Percentiles rank a stretch among this genome's conserved stretches.
Conservation (phyloP, 2,888 invertebrate genomes). For the Eurytoma adleriae region DNA sequence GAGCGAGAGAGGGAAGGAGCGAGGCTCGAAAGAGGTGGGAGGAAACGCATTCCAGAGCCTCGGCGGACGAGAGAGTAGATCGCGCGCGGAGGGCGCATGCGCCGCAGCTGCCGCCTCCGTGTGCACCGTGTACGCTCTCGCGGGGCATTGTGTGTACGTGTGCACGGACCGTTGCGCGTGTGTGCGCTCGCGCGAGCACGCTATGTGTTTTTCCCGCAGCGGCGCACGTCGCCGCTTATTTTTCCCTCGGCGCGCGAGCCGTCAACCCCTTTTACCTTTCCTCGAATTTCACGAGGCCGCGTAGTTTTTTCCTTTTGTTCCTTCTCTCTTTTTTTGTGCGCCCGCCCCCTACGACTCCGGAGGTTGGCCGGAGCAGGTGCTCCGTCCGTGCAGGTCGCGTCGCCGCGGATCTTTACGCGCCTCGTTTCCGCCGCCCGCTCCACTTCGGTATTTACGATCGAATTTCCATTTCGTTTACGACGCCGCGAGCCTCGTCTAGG, state of each 20-base stretch:
- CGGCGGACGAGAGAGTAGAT: slow-evolving; percentile 45
- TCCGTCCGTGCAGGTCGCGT: neutral
- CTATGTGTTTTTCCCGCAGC: slow-evolving; percentile 13
- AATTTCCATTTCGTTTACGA: slow-evolving; percentile 36
- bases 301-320: neutral
- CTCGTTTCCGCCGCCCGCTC: slow-evolving; percentile 1
- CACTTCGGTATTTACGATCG: slow-evolving; percentile 29
- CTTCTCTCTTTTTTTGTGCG: neutral
- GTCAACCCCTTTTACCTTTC: no score
- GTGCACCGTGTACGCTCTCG: no score
- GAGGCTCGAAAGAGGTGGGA: slow-evolving; percentile 48
- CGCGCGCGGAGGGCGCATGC: slow-evolving; percentile 35
- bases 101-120: slow-evolving; percentile 10
- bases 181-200: slow-evolving; percentile 7
- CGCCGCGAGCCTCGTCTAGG: neutral
- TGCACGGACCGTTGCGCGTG: neutral
- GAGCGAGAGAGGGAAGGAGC: slow-evolving; percentile 3
- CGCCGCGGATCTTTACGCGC: neutral
- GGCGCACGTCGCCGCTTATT: neutral
- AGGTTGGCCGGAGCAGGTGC: neutral
- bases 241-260: neutral
- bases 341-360: neutral
- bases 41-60: slow-evolving; percentile 57
- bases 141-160: no score
- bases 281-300: neutral